Evolutionary conservation across 2,888 invertebrate genomes (phyloP), one percentile per base, ranked within the genome.

Genomic region (Andrena bucephala): DNA sequence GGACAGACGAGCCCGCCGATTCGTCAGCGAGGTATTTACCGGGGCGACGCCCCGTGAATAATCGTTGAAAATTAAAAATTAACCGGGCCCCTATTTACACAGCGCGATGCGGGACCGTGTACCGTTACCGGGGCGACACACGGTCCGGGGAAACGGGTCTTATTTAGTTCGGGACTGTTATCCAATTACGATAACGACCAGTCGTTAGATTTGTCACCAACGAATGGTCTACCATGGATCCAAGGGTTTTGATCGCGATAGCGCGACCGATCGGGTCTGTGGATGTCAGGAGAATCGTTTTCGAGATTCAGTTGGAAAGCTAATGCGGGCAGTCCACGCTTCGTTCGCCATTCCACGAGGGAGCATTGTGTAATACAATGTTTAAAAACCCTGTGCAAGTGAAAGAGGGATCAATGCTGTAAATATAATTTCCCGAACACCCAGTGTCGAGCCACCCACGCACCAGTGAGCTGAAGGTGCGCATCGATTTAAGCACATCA

Each of bases 41-140:
- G 71, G 10, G 31, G 74, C 72, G 88, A 89, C 81, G 83, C 86
- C 42, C 86, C 89, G 90, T 90, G 89, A 89, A 90, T 86, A 89
- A 90, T 91, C 86, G 85, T 69, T 81, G 83, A 86, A 91, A 92
- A 91, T 92, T 89, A 89, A 92, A 91, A 88, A 83, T 76, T 81
- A 78, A 42, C 24, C 57, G 31, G 54, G 16, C 54, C 65, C 71
- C 36, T 75, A 79, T 86, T 84, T 87, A 86, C 77, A 80, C 62
- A 71, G 66, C 2, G 29, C 52, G 48, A 83, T 50, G 69, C 63
- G 78, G 83, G 74, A 66, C 66, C 27, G 48, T 79, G 68, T 75
- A 84, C 82, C 83, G 80, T 84, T 84, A 78, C 59, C 52, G 29
- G 36, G 59, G 57, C 59, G 33, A 60, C 50, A 65, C 63, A 13